Evolutionary conservation across 2,888 invertebrate genomes (phyloP).

Genomic region (Furcula furcula): DNA sequence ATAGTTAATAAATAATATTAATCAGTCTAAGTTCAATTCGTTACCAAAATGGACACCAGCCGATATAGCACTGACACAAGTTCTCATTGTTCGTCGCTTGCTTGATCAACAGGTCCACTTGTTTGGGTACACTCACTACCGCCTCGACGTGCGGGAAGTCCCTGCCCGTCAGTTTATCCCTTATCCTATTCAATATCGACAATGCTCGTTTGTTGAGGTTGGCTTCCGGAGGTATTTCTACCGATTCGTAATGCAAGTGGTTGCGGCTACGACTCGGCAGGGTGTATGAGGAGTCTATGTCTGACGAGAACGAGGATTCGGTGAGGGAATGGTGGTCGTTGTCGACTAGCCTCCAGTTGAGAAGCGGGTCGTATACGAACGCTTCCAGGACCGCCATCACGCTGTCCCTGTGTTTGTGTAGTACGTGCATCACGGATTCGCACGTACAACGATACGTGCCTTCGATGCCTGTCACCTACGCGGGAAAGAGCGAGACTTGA

Average conservation of each 20-base stretch:
- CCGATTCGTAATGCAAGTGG: conserved; percentile 62
- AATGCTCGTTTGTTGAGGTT: conserved; percentile 94
- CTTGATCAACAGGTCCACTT: conserved; percentile 96
- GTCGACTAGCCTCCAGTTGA: conserved; percentile 94
- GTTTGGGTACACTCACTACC: conserved; percentile 90
- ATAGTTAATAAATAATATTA: conserved; percentile 4
- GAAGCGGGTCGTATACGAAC: conserved; percentile 98
- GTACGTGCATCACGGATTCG: conserved; percentile 96
- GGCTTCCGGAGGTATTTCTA: conserved; percentile 86
- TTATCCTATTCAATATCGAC: conserved; percentile 93
- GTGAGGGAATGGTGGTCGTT: conserved; percentile 65
- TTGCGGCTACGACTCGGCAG: conserved; percentile 65
- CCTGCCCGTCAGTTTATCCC: conserved; percentile 96
- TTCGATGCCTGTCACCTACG: conserved; percentile 95
- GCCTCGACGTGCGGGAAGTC: conserved; percentile 91
- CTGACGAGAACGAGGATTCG: conserved; percentile 67
- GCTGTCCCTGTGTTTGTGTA: conserved; percentile 96
- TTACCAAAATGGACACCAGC: conserved; percentile 95
- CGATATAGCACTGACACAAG: conserved; percentile 99
- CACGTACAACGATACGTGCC: conserved; percentile 98
- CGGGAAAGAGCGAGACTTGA: too few relatives aligned
- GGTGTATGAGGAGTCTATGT: conserved; percentile 64
- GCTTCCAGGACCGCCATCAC: conserved; percentile 99
- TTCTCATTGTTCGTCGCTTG: conserved; percentile 99
- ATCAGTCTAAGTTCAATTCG: conserved; percentile 7